Conservation (phyloP, 2,797 vertebrate species). For the Onychomys torridus region DNA sequence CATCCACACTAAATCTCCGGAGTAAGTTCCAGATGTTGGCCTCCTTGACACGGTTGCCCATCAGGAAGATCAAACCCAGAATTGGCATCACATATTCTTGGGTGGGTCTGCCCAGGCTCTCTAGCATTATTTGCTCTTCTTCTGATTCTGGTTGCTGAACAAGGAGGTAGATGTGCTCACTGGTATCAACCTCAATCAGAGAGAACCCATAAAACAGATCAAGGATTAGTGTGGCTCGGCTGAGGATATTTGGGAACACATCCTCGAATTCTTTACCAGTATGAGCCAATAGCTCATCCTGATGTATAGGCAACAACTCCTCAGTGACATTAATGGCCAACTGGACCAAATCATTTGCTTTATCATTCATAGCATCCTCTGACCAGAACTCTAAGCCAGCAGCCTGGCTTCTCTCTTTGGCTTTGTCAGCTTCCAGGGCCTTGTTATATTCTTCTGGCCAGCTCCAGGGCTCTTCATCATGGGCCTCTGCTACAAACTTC, state of each 20-base stretch:
- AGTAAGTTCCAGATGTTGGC: conserved; percentile 69
- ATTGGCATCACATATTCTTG: conserved; percentile 72
- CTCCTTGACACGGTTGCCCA: conserved; percentile 72
- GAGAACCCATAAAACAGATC: conserved; percentile 73
- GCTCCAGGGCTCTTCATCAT: conserved; percentile 74
- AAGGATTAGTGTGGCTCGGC: conserved; percentile 70
- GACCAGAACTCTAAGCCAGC: conserved; percentile 77
- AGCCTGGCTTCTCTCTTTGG: conserved; percentile 75
- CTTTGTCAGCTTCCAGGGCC: conserved; percentile 71
- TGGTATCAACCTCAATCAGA: conserved; percentile 76
- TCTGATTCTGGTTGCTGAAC: conserved; percentile 76
- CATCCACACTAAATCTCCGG: conserved; percentile 61
- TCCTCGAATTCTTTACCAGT: conserved; percentile 74
- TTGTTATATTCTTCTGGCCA: conserved; percentile 74
- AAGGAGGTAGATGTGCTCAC: conserved; percentile 74
- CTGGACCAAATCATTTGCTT: conserved; percentile 77
- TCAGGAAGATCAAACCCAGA: conserved; percentile 73
- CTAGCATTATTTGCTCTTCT: conserved; percentile 72
- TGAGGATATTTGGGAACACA: conserved; percentile 76
- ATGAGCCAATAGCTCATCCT: conserved; percentile 75
- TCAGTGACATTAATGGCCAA: conserved; percentile 73
- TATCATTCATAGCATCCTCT: conserved; percentile 75
- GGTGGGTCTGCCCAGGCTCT: conserved; percentile 69
- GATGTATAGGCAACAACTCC: conserved; percentile 73
- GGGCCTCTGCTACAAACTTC: conserved; percentile 67